Base-by-base conservation (phyloP, 2,113 vertebrate species). In the Tychaedon coryphoeus region DNA sequence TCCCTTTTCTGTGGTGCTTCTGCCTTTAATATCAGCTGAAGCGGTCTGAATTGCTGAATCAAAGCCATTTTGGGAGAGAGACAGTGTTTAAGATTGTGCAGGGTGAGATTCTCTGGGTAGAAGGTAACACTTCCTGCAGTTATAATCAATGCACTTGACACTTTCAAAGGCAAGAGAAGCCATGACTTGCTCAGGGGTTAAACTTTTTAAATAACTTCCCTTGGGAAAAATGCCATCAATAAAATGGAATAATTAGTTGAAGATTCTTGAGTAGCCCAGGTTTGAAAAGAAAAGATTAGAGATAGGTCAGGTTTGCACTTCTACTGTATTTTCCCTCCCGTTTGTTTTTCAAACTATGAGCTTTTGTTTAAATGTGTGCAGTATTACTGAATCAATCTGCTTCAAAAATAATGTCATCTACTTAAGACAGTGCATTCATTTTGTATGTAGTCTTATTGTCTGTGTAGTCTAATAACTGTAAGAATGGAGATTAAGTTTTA, bases 141-240 rank as follows among this genome's bases (percentile, higher is more conserved):
- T 98, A 97, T 98, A 98, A 98, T 99, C 98, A 98, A 98, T 98
- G 98, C 98, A 97, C 96, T 98, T 98, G 98, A 98, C 97, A 98
- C 98, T 98, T 99, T 98, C 98, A 99, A 98, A 99, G 98, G 98
- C 94, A 92, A 81, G 94, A 97, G 97, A 98, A 98, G 97, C 97
- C 96, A 97, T 95, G 97, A 98, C 98, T 98, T 99, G 98, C 98
- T 98, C 98, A 97, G 96, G 98, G 98, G 98, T 99, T 99, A 99
- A 99, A 99, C 98, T 98, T 99, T 98, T 98, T 98, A 99, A 99
- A 98, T 99, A 98, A 98, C 97, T 97, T 98, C 98, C 98, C 98
- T 86, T 94, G 97, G 98, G 98, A 98, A 97, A 98, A 97, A 97
- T 97, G 95, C 98, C 98, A 98, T 99, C 98, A 99, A 98, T 99